phyloP scores from a whole-genome alignment of 2,797 vertebrate genomes.

The Pachyuromys duprasi region DNA sequence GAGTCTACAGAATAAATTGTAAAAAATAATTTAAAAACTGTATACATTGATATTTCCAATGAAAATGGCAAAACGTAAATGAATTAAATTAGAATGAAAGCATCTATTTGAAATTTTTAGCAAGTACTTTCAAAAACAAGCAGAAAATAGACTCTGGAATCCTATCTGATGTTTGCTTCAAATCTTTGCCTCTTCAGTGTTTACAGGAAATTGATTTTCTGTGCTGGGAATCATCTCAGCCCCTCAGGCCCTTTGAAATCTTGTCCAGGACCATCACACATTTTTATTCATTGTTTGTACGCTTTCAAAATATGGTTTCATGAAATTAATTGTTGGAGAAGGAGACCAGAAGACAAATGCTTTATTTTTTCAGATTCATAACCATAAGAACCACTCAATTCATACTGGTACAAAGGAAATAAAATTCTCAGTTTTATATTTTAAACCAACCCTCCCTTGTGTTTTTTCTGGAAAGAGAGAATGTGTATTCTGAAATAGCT shows the following conservation, averaged over 20 bases:
- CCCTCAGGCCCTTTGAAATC: constrained; percentile 48
- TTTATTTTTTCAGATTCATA: not conserved
- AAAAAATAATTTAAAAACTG: too few species aligned
- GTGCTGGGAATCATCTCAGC: constrained; percentile 58
- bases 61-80: constrained; percentile 20
- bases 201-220: constrained; percentile 83
- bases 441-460: not conserved
- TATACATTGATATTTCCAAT: constrained; percentile 4
- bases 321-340: constrained; percentile 67
- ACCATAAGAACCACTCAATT: constrained; percentile 41
- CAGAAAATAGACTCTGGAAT: constrained; percentile 73
- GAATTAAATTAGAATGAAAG: constrained; percentile 52
- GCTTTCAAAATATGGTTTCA: constrained; percentile 34
- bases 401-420: not conserved
- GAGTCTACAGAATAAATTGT: too few species aligned
- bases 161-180: constrained; percentile 62
- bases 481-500: constrained; percentile 66
- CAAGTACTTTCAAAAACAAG: constrained; percentile 65
- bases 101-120: constrained; percentile 70
- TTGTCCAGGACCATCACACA: constrained; percentile 51
- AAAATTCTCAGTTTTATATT: constrained; percentile 49
- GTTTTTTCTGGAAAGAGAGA: constrained; percentile 66
- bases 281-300: constrained; percentile 69
- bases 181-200: constrained; percentile 65
- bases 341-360: not conserved